Percentiles rank a stretch among this genome's conserved stretches.
Evolutionary conservation across 2,113 vertebrate species (phyloP).

Genomic region (Aleadryas rufinucha): DNA sequence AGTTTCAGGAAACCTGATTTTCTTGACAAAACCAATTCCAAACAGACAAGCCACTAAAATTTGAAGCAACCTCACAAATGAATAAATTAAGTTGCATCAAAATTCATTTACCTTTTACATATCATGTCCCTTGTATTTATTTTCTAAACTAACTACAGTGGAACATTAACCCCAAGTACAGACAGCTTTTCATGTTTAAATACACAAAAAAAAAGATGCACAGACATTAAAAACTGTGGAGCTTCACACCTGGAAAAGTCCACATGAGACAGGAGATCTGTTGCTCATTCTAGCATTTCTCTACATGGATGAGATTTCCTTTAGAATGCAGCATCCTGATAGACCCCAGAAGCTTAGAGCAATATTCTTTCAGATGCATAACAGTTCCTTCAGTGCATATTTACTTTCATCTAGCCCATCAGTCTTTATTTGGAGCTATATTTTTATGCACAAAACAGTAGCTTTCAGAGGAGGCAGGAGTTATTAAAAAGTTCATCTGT

Average conservation of each 20-base stretch:
- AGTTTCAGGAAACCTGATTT: neutral
- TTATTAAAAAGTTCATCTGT: slow-evolving; percentile 56
- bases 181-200: neutral
- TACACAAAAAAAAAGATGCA: neutral
- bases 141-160: neutral
- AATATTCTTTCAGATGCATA: neutral
- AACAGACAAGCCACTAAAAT: neutral
- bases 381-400: neutral
- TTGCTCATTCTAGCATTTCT: neutral
- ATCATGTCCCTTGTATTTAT: neutral
- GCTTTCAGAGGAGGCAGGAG: neutral
- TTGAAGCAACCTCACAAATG: neutral
- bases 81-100: neutral
- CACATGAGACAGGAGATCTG: neutral
- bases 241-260: neutral
- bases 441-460: slow-evolving; percentile 27
- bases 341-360: neutral
- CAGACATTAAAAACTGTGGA: neutral
- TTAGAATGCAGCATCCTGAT: neutral
- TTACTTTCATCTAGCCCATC: neutral
- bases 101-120: neutral
- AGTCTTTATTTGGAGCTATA: slow-evolving; percentile 12
- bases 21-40: neutral
- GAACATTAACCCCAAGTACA: neutral
- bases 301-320: neutral